Percentiles rank a stretch among this genome's conserved stretches.
Conservation (phyloP, 2,888 invertebrate species). For the Rhamnusium bicolor region DNA sequence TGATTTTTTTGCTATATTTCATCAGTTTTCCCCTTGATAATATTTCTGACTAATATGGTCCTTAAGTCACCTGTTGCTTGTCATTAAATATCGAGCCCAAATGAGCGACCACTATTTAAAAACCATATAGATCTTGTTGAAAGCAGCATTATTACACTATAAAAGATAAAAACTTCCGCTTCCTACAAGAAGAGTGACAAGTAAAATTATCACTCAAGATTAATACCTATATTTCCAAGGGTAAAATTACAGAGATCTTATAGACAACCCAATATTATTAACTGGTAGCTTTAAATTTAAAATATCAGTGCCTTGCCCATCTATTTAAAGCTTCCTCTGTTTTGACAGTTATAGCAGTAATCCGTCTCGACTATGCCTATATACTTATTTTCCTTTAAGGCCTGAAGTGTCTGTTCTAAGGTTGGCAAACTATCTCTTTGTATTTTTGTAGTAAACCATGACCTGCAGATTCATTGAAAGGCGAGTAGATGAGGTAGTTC, state of each 20-base stretch:
- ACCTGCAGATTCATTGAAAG: conserved; percentile 30
- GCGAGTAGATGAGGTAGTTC: conserved; percentile 14
- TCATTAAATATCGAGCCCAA: too few relatives aligned
- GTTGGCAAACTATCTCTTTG: background rate
- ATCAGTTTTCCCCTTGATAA: too few relatives aligned
- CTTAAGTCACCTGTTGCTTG: too few relatives aligned
- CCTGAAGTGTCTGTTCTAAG: background rate
- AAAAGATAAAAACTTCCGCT: background rate
- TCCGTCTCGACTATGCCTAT: conserved; percentile 5
- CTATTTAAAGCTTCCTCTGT: conserved; percentile 10
- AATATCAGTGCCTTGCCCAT: conserved; percentile 2
- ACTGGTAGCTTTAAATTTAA: conserved; percentile 19
- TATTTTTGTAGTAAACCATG: conserved; percentile 25
- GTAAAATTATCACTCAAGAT: background rate
- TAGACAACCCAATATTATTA: conserved; percentile 8
- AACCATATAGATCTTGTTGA: background rate
- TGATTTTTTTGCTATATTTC: too few relatives aligned
- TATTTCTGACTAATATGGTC: too few relatives aligned
- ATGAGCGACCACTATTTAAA: background rate
- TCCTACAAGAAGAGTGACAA: background rate
- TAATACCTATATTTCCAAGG: background rate
- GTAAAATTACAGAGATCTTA: background rate
- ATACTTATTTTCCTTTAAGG: background rate
- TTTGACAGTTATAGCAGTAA: conserved; percentile 13
- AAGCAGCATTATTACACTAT: background rate